Percentiles rank a stretch among this genome's conserved stretches.
Evolutionary conservation across 2,797 vertebrate genomes (phyloP).

Genomic region (Phrynocephalus vlangalii): DNA sequence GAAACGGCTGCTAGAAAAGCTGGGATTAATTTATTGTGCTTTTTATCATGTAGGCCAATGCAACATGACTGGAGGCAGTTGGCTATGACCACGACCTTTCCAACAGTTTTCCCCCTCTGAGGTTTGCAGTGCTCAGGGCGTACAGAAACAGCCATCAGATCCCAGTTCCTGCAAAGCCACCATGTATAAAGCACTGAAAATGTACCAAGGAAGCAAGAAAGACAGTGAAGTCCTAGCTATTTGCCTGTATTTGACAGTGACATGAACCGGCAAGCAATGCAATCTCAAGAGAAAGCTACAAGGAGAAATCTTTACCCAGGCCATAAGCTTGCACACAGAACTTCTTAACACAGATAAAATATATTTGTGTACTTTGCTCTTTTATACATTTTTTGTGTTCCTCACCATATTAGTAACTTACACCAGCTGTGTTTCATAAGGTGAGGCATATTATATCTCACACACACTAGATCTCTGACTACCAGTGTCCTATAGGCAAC

Average conservation of each 20-base stretch:
- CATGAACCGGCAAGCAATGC: constrained; percentile 47
- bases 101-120: constrained; percentile 19
- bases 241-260: constrained; percentile 37
- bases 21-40: constrained; percentile 18
- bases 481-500: background rate
- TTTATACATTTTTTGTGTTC: background rate
- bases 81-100: constrained; percentile 53
- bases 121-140: constrained; percentile 34
- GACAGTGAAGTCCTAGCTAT: constrained; percentile 19
- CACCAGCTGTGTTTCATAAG: background rate
- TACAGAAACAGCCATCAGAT: constrained; percentile 47
- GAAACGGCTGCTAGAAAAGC: constrained; percentile 20
- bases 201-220: constrained; percentile 32
- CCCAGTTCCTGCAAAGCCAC: constrained; percentile 52
- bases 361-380: background rate
- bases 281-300: constrained; percentile 6
- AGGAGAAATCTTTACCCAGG: constrained; percentile 18
- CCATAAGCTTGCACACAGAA: constrained; percentile 21
- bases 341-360: background rate
- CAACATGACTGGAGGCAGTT: constrained; percentile 10
- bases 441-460: background rate
- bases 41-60: constrained; percentile 14
- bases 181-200: constrained; percentile 40
- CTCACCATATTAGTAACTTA: background rate
- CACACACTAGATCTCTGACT: background rate